Evolutionary conservation across 2,888 invertebrate genomes (phyloP).

Genomic region (Aplocera efformata): DNA sequence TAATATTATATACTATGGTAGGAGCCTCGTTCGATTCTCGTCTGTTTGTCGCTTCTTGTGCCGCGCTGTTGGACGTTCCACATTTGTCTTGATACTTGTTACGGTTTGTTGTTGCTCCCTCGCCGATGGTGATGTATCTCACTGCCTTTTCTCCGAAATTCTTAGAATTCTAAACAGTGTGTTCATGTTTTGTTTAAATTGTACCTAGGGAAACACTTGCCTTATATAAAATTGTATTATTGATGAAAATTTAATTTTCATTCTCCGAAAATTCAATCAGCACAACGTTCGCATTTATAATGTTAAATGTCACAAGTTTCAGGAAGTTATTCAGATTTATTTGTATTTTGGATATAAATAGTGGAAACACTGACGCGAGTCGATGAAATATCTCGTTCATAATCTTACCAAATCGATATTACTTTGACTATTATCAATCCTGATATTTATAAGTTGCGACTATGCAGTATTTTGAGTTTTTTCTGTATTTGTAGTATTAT

Average conservation of each 20-base stretch:
- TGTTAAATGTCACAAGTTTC: slow-evolving; percentile 39
- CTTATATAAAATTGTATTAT: slow-evolving; percentile 39
- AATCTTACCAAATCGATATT: background rate
- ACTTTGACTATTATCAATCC: no score
- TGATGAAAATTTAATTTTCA: slow-evolving; percentile 50
- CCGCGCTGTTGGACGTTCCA: slow-evolving; percentile 56
- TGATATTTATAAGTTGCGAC: no score
- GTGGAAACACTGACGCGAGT: slow-evolving; percentile 8
- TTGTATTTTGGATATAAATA: slow-evolving; percentile 4
- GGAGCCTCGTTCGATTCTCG: slow-evolving; percentile 71
- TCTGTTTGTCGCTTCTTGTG: slow-evolving; percentile 68
- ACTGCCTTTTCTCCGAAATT: slow-evolving; percentile 63
- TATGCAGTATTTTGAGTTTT: no score
- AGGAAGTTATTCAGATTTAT: slow-evolving; percentile 11
- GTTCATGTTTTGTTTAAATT: slow-evolving; percentile 57
- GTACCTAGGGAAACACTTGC: slow-evolving; percentile 51
- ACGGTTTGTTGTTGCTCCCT: slow-evolving; percentile 41
- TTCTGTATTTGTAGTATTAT: no score
- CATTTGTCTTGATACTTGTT: slow-evolving; percentile 45
- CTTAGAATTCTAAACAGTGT: slow-evolving; percentile 47
- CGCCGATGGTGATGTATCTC: slow-evolving; percentile 47
- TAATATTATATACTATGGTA: slow-evolving; percentile 73
- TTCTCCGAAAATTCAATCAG: slow-evolving; percentile 38
- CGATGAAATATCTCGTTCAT: background rate
- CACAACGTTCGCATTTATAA: slow-evolving; percentile 65